Base-by-base conservation (phyloP, 2,113 vertebrate species). In the Trogon surrucura region DNA sequence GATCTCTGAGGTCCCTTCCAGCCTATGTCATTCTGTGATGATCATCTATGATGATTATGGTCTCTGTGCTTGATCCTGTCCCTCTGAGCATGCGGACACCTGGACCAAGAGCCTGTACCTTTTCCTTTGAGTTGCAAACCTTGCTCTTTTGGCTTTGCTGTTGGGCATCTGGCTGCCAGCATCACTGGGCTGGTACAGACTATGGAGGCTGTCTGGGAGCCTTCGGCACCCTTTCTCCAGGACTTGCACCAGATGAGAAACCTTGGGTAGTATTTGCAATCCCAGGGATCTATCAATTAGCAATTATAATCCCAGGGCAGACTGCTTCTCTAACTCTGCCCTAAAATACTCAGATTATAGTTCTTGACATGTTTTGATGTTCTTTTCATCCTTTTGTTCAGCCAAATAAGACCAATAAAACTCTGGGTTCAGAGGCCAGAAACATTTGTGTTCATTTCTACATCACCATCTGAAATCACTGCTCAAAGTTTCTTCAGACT, bases 161-260 rank as follows among this genome's bases (percentile, higher is more conserved):
- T 41, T 26, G 38, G 13, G 51, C 56, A 65, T 38, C n/a, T 36
- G n/a, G 16, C 38, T 65, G 81, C 29, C 70, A 81, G 79, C 25
- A 29, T 57, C 50, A 8, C 38, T 0, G 0, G 10, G n/a, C 50
- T 75, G 45, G 5, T 58, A 51, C 45, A 54, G 60, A 62, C 34
- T 26, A 57, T 2, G 13, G 29, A 57, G 20, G 21, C 27, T 41
- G 36, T 11, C 25, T n/a, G 30, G 58, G 27, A 86, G 15, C 12
- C 32, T 67, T 57, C 0, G 0, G 36, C 54, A 62, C 14, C 15
- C 3, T 0, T 56, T 79, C 27, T 19, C 26, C 48, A 57, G 54
- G 48, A 27, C 16, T 38, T 1, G 0, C 14, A 21, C 20, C 44
- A 41, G 54, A 21, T 53, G 25, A 69, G 36, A 67, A 66, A 50